Evolutionary conservation across 1,140 invertebrate species (phyloP).

Genomic region (Metaphire vulgaris): DNA sequence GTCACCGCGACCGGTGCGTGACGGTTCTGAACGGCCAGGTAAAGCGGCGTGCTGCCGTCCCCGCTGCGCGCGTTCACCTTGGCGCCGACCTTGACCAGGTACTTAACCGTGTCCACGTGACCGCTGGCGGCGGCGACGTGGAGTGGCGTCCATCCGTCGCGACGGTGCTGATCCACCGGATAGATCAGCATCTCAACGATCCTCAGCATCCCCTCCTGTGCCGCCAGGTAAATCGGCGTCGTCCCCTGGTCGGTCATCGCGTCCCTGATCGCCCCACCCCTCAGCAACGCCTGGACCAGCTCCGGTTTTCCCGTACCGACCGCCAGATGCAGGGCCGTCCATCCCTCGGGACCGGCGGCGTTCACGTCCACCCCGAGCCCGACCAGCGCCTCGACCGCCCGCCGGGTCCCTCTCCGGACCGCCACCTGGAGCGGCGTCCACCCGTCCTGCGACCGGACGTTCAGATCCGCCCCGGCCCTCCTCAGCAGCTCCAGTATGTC

Average conservation of each 20-base stretch:
- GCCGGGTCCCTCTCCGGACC: slow-evolving; percentile 83
- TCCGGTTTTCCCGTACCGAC: neutral
- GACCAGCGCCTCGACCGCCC: slow-evolving; percentile 85
- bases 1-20: neutral
- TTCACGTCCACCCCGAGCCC: slow-evolving; percentile 69
- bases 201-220: slow-evolving; percentile 5
- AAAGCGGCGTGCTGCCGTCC: slow-evolving; percentile 23
- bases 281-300: slow-evolving; percentile 13
- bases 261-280: neutral
- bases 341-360: slow-evolving; percentile 11
- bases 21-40: slow-evolving; percentile 10
- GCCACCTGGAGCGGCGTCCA: slow-evolving; percentile 94
- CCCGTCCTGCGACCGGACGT: slow-evolving; percentile 62
- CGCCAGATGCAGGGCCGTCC: slow-evolving; percentile 20
- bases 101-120: slow-evolving; percentile 12
- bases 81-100: slow-evolving; percentile 15
- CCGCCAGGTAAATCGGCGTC: slow-evolving; percentile 6
- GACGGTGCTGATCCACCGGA: neutral
- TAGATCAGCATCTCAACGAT: neutral
- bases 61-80: slow-evolving; percentile 16
- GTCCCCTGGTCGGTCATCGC: neutral
- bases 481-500: neutral
- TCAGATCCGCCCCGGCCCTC: neutral
- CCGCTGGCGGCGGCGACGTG: slow-evolving; percentile 21
- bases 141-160: slow-evolving; percentile 24